Evolutionary conservation across 2,113 vertebrate genomes (phyloP), one percentile per base, ranked within the genome.

Genomic region (Caretta caretta): DNA sequence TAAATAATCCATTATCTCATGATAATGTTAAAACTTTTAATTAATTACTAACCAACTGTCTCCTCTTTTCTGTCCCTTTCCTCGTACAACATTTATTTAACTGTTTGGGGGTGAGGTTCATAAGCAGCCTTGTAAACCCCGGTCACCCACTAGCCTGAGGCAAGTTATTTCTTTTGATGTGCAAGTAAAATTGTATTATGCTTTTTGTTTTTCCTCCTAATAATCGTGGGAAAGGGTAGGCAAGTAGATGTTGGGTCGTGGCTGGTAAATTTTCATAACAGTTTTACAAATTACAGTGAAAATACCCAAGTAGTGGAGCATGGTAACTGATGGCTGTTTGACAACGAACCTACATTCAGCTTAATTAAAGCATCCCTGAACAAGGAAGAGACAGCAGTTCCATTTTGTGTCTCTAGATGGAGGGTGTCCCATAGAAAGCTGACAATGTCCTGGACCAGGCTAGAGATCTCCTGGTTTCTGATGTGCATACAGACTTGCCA

Each of bases 121-220:
- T 95, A 94, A 14, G 0, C 96, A 94, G 92, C 82, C 93, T 97
- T 46, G 29, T 95, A 97, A 97, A 97, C 96, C 94, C 94, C 96
- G 80, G 97, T 97, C 80, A 84, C 96, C 50, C 75, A 11, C 93
- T 87, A 75, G 95, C 96, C 96, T 51, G 88, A 42, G 48, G 96
- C 95, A 93, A 96, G 94, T 97, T 95, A 93, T 96, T 97, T 97
- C 96, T 97, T 96, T 95, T 97, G 96, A 97, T 86, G 95, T 91
- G 50, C 65, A 94, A 97, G 96, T 96, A 97, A 97, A 96, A 88
- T 94, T 94, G 95, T 75, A 86, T 42, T 83, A 90, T 92, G 94
- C 93, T 88, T 92, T 95, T 78, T 96, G 88, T 96, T 96, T 96
- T 95, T 97, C 72, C 38, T 22, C 22, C 38, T 46, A 76, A 46